Percentiles rank a stretch among this genome's conserved stretches.
phyloP scores from a whole-genome alignment of 2,888 invertebrate genomes.

The Trichopoda pennipes region DNA sequence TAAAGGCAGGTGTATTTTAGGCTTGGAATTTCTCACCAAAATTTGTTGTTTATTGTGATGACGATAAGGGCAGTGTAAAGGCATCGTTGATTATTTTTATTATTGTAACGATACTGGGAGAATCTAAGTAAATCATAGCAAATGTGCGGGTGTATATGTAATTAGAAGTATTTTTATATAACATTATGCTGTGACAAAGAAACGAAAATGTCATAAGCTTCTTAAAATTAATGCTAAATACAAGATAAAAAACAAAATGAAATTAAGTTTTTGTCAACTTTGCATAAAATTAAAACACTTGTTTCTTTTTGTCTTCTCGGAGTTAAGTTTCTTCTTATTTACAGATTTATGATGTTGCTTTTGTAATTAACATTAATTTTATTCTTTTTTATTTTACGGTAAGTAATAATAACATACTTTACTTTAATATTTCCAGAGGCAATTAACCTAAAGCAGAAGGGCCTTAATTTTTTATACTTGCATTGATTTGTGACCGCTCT shows the following conservation, averaged over 20 bases:
- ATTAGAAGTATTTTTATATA: background rate
- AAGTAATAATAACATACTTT: too few species aligned
- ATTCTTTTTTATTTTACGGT: slow-evolving; percentile 4
- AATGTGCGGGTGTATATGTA: background rate
- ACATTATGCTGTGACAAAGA: background rate
- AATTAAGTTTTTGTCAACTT: slow-evolving; percentile 67
- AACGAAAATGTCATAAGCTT: slow-evolving; percentile 68
- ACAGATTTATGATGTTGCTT: slow-evolving; percentile 13
- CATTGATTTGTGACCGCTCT: too few species aligned
- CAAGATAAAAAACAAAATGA: slow-evolving; percentile 57
- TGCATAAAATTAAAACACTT: slow-evolving; percentile 65
- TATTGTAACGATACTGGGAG: slow-evolving; percentile 30
- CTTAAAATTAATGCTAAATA: slow-evolving; percentile 71
- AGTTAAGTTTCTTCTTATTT: slow-evolving; percentile 1
- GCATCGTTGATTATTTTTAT: slow-evolving; percentile 34
- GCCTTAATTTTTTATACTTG: too few species aligned
- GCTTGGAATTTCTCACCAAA: slow-evolving; percentile 71
- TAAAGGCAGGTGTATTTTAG: slow-evolving; percentile 71
- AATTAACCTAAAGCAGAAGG: too few species aligned
- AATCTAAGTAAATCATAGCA: slow-evolving; percentile 17
- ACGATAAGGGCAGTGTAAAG: slow-evolving; percentile 14
- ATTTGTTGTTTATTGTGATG: slow-evolving; percentile 2
- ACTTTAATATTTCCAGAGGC: too few species aligned
- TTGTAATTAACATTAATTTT: slow-evolving; percentile 41
- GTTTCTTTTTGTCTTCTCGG: slow-evolving; percentile 26